Evolutionary conservation across 1,140 invertebrate genomes (phyloP).

Genomic region (Ephestia elutella): DNA sequence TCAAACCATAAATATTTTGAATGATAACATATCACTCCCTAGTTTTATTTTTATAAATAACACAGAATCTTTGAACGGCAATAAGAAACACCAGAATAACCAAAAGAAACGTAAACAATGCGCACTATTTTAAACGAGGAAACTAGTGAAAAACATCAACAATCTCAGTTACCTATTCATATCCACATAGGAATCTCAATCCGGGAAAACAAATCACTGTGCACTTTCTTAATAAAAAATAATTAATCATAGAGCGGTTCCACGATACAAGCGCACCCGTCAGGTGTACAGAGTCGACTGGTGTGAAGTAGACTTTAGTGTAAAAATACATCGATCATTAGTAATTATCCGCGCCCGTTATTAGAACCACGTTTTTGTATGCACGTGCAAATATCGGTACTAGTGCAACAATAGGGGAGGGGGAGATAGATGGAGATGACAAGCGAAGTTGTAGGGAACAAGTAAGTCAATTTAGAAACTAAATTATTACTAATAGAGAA

Average conservation of each 20-base stretch:
- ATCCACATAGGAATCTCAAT: neutral
- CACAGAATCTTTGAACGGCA: neutral
- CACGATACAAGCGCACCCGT: neutral
- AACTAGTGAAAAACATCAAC: neutral
- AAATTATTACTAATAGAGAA: no score
- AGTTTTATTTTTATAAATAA: neutral
- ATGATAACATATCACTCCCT: no score
- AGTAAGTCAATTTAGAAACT: no score
- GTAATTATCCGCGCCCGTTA: neutral
- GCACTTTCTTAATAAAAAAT: constrained; percentile 22
- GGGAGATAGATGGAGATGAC: no score
- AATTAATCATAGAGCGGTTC: neutral
- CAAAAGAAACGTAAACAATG: neutral
- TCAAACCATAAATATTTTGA: no score
- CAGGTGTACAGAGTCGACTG: neutral
- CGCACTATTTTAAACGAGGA: constrained; percentile 3
- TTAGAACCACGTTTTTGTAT: neutral
- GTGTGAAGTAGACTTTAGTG: neutral
- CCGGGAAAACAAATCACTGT: neutral
- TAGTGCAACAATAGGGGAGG: neutral
- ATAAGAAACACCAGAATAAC: neutral
- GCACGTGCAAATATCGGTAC: neutral
- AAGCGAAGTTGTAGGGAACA: no score
- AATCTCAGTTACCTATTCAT: neutral
- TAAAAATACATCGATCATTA: constrained; percentile 1